These are phyloP conservation scores for Tinamus major DNA, from an alignment of 2,797 vertebrate species.

Conservation along the genomic window DNA sequence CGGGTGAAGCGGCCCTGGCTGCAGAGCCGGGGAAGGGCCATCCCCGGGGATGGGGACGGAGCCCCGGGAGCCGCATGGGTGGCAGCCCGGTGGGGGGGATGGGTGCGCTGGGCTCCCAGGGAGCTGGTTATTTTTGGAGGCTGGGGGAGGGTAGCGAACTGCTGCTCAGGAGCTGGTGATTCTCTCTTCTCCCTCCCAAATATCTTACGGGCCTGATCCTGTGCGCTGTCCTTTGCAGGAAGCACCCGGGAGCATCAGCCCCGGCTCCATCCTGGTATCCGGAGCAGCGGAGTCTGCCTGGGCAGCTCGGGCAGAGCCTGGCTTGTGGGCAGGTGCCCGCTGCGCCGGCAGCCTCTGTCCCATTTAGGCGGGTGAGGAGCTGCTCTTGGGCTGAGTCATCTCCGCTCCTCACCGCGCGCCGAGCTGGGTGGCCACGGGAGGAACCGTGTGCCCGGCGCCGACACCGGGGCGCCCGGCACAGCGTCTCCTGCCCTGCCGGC, in stretches of 20 bases:
- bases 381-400: constrained; percentile 59
- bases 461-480: too few species aligned
- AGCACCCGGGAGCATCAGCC: neutral
- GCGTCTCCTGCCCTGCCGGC: neutral
- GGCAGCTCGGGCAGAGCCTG: fast-evolving
- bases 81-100: neutral
- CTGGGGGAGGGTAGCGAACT: constrained; percentile 48
- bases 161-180: neutral
- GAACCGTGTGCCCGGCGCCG: fast-evolving
- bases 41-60: neutral
- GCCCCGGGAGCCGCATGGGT: neutral
- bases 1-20: neutral
- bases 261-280: fast-evolving
- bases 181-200: neutral
- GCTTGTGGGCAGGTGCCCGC: neutral
- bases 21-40: too few species aligned
- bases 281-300: neutral
- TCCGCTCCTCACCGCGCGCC: neutral
- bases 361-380: neutral
- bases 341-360: fast-evolving
- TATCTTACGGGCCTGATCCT: constrained; percentile 1
- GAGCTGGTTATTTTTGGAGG: constrained; percentile 43
- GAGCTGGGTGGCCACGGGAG: fast-evolving
- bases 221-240: neutral
- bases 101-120: neutral